phyloP scores from a whole-genome alignment of 2,797 vertebrate species.

The Potorous gilbertii region DNA sequence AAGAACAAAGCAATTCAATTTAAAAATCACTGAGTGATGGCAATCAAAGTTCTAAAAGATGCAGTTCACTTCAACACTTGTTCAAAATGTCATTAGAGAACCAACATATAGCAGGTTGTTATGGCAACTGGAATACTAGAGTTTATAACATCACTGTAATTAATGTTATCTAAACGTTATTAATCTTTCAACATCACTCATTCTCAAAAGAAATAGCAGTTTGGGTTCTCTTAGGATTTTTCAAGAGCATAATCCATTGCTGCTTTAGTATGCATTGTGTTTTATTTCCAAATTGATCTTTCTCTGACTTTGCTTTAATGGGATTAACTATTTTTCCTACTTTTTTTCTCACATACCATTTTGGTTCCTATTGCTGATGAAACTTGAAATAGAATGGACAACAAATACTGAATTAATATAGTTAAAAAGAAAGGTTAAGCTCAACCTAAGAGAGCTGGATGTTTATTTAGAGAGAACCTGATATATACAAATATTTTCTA shows the following conservation, averaged over 20 bases:
- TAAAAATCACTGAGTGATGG: constrained; percentile 69
- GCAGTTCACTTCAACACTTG: constrained; percentile 68
- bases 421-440: constrained; percentile 58
- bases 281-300: constrained; percentile 73
- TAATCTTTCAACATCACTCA: constrained; percentile 80
- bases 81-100: constrained; percentile 78
- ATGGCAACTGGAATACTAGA: constrained; percentile 78
- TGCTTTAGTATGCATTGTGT: constrained; percentile 51
- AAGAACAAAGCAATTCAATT: constrained; percentile 79
- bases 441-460: constrained; percentile 40
- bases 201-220: constrained; percentile 69
- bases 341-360: constrained; percentile 51
- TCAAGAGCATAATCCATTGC: constrained; percentile 61
- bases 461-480: constrained; percentile 49
- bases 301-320: constrained; percentile 50
- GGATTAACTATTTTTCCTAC: constrained; percentile 64
- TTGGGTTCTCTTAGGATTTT: constrained; percentile 73
- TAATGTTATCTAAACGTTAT: constrained; percentile 83
- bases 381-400: constrained; percentile 54
- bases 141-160: constrained; percentile 80
- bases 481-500: constrained; percentile 60
- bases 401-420: constrained; percentile 49
- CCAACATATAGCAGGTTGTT: constrained; percentile 78
- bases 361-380: constrained; percentile 25
- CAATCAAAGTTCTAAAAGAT: constrained; percentile 72